phyloP scores from a whole-genome alignment of 2,113 vertebrate species.

The Nicator chloris region DNA sequence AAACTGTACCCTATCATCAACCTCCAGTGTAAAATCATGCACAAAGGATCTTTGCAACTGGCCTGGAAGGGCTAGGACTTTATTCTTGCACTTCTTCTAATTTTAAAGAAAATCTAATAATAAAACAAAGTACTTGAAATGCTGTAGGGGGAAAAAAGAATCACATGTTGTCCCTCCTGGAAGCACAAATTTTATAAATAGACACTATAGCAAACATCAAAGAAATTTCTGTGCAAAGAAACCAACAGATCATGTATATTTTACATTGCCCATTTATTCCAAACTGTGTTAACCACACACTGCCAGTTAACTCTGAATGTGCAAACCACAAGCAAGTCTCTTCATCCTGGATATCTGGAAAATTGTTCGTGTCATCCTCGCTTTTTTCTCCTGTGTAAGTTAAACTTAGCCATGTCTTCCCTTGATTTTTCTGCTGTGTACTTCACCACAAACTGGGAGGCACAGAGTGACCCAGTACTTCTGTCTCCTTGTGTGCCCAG shows the following conservation, averaged over 20 bases:
- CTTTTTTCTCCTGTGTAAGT: not conserved
- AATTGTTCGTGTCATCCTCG: fast-evolving
- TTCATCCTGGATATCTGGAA: not conserved
- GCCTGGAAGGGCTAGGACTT: not conserved
- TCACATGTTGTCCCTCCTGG: conserved; percentile 6
- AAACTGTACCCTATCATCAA: not conserved
- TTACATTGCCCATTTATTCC: conserved; percentile 4
- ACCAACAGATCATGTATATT: conserved; percentile 25
- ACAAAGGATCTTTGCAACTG: conserved; percentile 19
- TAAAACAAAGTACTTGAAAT: conserved; percentile 53
- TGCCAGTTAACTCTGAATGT: not conserved
- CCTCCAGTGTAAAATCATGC: not conserved
- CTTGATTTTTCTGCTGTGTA: not conserved
- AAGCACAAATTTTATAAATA: conserved; percentile 52
- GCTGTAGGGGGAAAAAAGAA: not conserved
- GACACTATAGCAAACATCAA: conserved; percentile 23
- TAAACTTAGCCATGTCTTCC: not conserved
- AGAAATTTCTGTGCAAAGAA: not conserved
- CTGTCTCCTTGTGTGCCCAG: not conserved
- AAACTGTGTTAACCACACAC: not conserved
- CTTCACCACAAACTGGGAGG: not conserved
- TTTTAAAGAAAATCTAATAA: conserved; percentile 34
- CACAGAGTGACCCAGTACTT: not conserved
- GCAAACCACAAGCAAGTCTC: not conserved
- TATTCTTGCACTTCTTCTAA: not conserved